A percentile compares a stretch with the other conserved stretches of the same genome.
These are phyloP conservation scores for Eutolmus rufibarbis DNA, from an alignment of 2,888 invertebrate genomes.

Conservation along the genomic window DNA sequence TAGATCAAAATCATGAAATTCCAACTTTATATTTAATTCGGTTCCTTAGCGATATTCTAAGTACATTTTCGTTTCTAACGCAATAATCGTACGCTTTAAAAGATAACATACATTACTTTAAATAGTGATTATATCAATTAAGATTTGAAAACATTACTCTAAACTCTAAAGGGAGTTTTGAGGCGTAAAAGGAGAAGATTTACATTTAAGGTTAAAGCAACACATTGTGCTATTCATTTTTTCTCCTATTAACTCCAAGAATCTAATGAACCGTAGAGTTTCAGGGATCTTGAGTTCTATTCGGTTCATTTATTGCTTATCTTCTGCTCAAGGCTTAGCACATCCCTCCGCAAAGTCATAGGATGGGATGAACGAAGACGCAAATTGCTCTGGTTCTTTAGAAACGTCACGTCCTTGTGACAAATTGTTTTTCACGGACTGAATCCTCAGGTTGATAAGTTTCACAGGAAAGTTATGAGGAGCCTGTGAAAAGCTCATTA, in stretches of 20 bases:
- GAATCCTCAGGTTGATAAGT: conserved; percentile 11
- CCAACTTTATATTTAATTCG: too few relatives aligned
- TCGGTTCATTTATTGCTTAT: conserved; percentile 25
- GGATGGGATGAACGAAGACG: background rate
- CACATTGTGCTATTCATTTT: background rate
- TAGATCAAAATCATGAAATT: too few relatives aligned
- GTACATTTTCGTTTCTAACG: too few relatives aligned
- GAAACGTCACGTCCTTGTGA: conserved; percentile 18
- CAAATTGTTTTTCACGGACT: conserved; percentile 25
- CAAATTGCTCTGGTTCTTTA: background rate
- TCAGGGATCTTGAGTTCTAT: background rate
- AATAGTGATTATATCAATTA: too few relatives aligned
- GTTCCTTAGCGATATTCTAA: too few relatives aligned
- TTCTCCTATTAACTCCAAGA: background rate
- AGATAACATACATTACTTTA: too few relatives aligned
- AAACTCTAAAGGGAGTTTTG: too few relatives aligned
- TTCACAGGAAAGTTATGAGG: conserved; percentile 10
- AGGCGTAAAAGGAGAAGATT: too few relatives aligned
- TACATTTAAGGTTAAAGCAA: background rate
- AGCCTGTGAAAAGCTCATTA: conserved; percentile 34
- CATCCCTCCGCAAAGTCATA: background rate
- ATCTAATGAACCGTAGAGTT: background rate
- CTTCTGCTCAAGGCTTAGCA: background rate
- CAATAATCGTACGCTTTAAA: too few relatives aligned
- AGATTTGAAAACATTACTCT: too few relatives aligned